Percentiles rank a stretch among this genome's conserved stretches.
These are phyloP conservation scores for Drosophila fulvimacula DNA, from an alignment of 2,888 invertebrate genomes.

Conservation along the genomic window DNA sequence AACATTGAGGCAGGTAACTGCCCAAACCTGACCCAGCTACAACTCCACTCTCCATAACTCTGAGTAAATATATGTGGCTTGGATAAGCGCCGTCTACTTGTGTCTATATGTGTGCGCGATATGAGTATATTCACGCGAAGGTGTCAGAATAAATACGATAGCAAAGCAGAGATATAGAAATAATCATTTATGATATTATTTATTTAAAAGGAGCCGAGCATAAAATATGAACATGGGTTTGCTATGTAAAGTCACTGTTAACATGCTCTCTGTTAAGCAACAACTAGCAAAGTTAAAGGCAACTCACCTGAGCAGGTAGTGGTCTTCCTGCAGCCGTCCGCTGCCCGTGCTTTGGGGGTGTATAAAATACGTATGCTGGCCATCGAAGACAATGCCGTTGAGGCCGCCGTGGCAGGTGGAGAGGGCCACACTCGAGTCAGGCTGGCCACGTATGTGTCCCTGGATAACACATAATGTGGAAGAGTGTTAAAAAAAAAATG, in stretches of 20 bases:
- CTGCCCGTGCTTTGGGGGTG: constrained; percentile 78
- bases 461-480: constrained; percentile 46
- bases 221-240: not conserved
- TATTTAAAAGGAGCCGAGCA: not conserved
- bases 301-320: constrained; percentile 83
- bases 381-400: constrained; percentile 92
- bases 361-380: constrained; percentile 90
- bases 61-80: constrained; percentile 26
- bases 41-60: not conserved
- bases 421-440: constrained; percentile 92
- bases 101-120: constrained; percentile 19
- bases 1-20: constrained; percentile 54
- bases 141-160: constrained; percentile 1
- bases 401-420: constrained; percentile 90
- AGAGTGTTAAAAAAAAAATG: not conserved
- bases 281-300: not conserved
- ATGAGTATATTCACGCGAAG: constrained; percentile 10
- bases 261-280: not conserved
- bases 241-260: not conserved
- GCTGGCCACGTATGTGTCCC: constrained; percentile 89
- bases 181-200: not conserved
- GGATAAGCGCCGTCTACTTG: constrained; percentile 48
- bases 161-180: not conserved
- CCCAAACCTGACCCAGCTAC: not conserved
- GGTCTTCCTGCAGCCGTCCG: constrained; percentile 82